phyloP scores from a whole-genome alignment of 1,140 invertebrate genomes.

The Triops longicaudatus region DNA sequence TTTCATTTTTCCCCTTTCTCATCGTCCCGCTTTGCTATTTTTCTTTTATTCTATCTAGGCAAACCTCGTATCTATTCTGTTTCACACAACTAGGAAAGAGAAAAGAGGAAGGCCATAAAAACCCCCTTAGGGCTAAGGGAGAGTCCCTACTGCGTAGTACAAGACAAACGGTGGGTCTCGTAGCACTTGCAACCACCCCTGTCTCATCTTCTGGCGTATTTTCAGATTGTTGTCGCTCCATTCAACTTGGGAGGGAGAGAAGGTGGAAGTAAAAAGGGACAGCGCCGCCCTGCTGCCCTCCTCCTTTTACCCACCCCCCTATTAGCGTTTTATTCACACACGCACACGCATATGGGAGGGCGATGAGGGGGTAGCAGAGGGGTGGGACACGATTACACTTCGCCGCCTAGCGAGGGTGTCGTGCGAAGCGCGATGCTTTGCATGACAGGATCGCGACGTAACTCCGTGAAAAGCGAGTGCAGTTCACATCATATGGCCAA shows the following conservation, averaged over 20 bases:
- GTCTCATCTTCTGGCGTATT: background rate
- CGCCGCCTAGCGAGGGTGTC: background rate
- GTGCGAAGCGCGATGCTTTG: background rate
- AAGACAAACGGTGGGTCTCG: background rate
- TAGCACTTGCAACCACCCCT: background rate
- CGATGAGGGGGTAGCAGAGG: background rate
- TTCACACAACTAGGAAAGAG: background rate
- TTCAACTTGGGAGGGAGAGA: background rate
- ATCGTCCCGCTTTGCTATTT: background rate
- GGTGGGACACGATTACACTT: background rate
- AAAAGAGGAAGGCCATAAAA: background rate
- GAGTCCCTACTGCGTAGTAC: background rate
- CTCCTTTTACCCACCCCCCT: background rate
- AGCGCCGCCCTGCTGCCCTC: background rate
- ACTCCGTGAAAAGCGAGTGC: background rate
- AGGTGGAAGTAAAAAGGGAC: background rate
- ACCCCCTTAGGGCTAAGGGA: background rate
- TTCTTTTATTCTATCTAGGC: background rate
- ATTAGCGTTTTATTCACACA: constrained; percentile 12
- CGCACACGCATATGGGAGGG: constrained; percentile 11
- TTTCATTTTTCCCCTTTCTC: background rate
- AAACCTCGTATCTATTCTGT: too few relatives aligned
- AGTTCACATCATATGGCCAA: background rate
- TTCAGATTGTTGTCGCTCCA: constrained; percentile 18
- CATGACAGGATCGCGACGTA: background rate